Base-by-base conservation (phyloP, 1,140 invertebrate species). In the Ceratoteleas bidentatus region DNA sequence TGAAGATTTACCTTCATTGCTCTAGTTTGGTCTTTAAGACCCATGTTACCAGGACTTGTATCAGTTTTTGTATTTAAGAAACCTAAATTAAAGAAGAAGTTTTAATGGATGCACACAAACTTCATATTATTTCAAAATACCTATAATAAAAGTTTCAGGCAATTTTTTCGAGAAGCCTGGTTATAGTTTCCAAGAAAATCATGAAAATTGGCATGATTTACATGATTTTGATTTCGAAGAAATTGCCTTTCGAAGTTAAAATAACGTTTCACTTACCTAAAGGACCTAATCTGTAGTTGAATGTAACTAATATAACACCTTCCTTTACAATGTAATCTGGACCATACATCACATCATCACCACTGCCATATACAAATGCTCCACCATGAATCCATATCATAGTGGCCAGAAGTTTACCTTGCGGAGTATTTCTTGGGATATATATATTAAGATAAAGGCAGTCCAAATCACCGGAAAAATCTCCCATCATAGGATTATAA, bases 251-350 rank as follows among this genome's bases (percentile, higher is more conserved):
- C n/a, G n/a, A n/a, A n/a, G n/a, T n/a, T n/a, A 43, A 6, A 43
- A 43, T 43, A 43, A 9, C 8, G 0, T 10, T 2, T 9, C 1
- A n/a, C 13, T 14, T 49, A 49, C 45, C 45, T 11, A 49, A 49
- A 3, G n/a, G 6, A 6, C 45, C 45, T 14, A 49, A 13, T n/a
- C 69, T 56, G 9, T 73, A 73, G 57, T 73, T 73, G 0, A 73
- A 0, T 0, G 69, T 73, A 9, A 64, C 60, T n/a, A 64, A 0
- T 9, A 56, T 49, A n/a, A 73, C 52, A 14, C 36, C 6, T 64
- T 73, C 10, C 13, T 2, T 14, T 6, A 49, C 45, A 13, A 49
- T 0, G 6, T n/a, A 49, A 2, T 14, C 49, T 24, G 49, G 49
- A 50, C 49, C 49, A 24, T 50, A 50, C 1, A 50, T 0, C 14